Base-by-base conservation (phyloP, 2,797 vertebrate genomes). In the Poecilia velifera region DNA sequence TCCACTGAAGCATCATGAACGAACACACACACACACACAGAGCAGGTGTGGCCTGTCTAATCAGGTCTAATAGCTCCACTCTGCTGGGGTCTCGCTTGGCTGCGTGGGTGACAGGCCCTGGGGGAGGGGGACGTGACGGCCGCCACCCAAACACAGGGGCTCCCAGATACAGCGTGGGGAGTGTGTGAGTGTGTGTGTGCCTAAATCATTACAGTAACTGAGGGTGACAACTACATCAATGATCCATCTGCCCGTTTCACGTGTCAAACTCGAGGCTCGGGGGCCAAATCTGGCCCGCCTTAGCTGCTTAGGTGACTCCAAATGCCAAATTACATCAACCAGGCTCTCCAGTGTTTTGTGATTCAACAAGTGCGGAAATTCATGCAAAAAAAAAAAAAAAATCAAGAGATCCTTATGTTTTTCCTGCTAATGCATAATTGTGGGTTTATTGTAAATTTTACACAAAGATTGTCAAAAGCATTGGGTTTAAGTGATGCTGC, bases 121-220 rank as follows among this genome's bases (percentile, higher is more conserved):
- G 82, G 86, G 81, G 84, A 84, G 86, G 89, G 82, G 81, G 53
- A 79, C 77, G 82, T 53, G 83, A 85, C 28, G 46, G 83, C 80
- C 64, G 25, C 86, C 84, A 95, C 90, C 94, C 89, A 84, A 92
- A 94, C 95, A 94, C 96, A 97, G 95, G 96, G 97, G 96, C 28
- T 84, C 72, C 88, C 75, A 75, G 82, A 93, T 92, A 79, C 85
- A 76, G 88, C 87, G 49, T 73, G 16, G 83, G 82, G 55, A 28
- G 79, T 59, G 86, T 87, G 79, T 73, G 81, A 34, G 34, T 34
- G 41, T 39, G 31, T 31, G 81, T 80, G 90, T 91, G 94, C 93
- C 93, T 94, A 89, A 92, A 94, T 92, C 92, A 93, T 93, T 94
- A 94, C 90, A 89, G 86, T 92, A 88, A 91, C 86, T 91, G 86